Conservation (phyloP, 2,797 vertebrate species). For the Hozukius guyotensis region DNA sequence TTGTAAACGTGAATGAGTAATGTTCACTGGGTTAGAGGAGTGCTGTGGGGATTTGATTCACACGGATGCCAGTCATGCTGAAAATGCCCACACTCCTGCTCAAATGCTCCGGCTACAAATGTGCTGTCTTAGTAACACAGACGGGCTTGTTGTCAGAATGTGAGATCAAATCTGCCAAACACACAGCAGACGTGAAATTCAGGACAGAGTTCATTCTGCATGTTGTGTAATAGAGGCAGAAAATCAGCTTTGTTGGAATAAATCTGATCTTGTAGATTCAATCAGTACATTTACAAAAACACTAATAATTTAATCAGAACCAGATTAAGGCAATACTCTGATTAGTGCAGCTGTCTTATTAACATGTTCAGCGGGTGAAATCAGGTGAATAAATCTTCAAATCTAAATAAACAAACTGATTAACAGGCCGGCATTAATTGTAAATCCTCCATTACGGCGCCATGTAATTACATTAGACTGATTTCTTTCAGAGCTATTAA, state of each 20-base stretch:
- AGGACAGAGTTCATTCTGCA: not conserved
- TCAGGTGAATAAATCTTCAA: conserved; percentile 9
- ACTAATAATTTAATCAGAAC: conserved; percentile 20
- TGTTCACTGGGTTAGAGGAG: conserved; percentile 15
- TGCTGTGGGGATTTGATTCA: conserved; percentile 38
- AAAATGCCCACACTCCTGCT: not conserved
- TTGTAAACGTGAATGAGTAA: conserved; percentile 51
- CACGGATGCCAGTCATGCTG: conserved; percentile 20
- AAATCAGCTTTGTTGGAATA: not conserved
- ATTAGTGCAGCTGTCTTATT: conserved; percentile 13
- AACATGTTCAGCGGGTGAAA: conserved; percentile 10
- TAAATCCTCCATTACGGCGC: not conserved
- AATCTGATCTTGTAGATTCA: not conserved
- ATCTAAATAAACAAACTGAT: conserved; percentile 32
- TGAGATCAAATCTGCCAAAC: conserved; percentile 1
- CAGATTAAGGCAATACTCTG: conserved; percentile 1
- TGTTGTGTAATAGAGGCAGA: not conserved
- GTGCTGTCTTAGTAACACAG: not conserved
- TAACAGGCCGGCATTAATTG: not conserved
- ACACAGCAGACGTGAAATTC: conserved; percentile 10
- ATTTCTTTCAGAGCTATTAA: conserved; percentile 7
- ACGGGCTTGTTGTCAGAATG: not conserved
- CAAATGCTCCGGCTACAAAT: not conserved
- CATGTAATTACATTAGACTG: conserved; percentile 2
- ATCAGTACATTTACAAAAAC: conserved; percentile 14